These are phyloP conservation scores for Macrobrachium rosenbergii DNA, from an alignment of 1,140 invertebrate genomes.

Conservation along the genomic window DNA sequence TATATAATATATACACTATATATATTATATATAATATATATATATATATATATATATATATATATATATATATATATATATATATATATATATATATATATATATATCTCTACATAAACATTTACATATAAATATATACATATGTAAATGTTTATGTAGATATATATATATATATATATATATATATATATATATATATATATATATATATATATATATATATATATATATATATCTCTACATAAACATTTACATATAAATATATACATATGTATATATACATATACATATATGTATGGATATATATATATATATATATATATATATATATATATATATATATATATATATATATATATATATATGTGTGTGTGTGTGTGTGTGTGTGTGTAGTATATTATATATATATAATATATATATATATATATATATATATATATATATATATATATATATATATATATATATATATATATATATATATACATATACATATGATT, in stretches of 20 bases:
- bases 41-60: neutral
- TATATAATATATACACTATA: too few species aligned
- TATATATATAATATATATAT: too few species aligned
- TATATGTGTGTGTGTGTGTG: neutral
- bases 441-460: neutral
- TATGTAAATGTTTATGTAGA: neutral
- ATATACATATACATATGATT: too few species aligned
- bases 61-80: neutral
- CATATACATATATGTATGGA: neutral
- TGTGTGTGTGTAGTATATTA: neutral
- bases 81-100: neutral
- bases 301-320: neutral
- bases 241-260: neutral
- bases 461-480: neutral
- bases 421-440: neutral
- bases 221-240: conserved; percentile 4
- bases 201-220: conserved; percentile 22
- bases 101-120: neutral
- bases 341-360: neutral
- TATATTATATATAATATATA: neutral
- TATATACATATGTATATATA: neutral
- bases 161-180: neutral
- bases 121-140: neutral
- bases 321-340: neutral
- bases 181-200: neutral